Percentiles rank a stretch among this genome's conserved stretches.
Conservation (phyloP, 1,140 invertebrate species). For the Calosoma granatense region DNA sequence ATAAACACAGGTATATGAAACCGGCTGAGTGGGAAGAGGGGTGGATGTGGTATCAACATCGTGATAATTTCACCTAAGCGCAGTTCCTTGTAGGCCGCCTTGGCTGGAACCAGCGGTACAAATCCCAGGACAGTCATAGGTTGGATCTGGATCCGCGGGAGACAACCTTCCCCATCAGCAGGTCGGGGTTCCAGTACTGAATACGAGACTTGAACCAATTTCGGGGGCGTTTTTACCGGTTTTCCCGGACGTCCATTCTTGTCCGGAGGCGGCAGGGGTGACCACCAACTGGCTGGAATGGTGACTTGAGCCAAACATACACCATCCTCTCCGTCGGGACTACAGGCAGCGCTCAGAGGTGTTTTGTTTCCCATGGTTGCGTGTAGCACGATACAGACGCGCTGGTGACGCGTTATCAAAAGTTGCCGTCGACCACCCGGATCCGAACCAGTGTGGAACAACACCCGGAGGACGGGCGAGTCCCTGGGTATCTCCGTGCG, state of each 20-base stretch:
- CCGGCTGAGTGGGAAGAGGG: slow-evolving; percentile 77
- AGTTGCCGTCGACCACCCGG: slow-evolving; percentile 48
- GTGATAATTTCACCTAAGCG: slow-evolving; percentile 66
- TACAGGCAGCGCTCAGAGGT: slow-evolving; percentile 69
- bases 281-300: slow-evolving; percentile 83
- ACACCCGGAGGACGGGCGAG: slow-evolving; percentile 72
- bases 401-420: slow-evolving; percentile 40
- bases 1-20: slow-evolving; percentile 78
- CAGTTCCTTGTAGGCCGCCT: slow-evolving; percentile 71
- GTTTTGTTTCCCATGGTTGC: slow-evolving; percentile 45
- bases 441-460: slow-evolving; percentile 81
- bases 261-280: slow-evolving; percentile 50
- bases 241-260: slow-evolving; percentile 43
- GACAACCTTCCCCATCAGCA: slow-evolving; percentile 53
- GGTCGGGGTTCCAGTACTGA: slow-evolving; percentile 68
- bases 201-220: slow-evolving; percentile 67
- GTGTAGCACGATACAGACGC: slow-evolving; percentile 65
- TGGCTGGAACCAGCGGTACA: slow-evolving; percentile 61
- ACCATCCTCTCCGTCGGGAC: slow-evolving; percentile 77
- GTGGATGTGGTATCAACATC: slow-evolving; percentile 76
- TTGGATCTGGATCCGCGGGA: slow-evolving; percentile 65
- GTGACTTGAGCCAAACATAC: slow-evolving; percentile 76
- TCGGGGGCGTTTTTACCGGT: slow-evolving; percentile 51
- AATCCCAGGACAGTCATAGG: slow-evolving; percentile 59
- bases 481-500: slow-evolving; percentile 71